These are phyloP conservation scores for Augochlora pura DNA, from an alignment of 1,140 invertebrate genomes.

Conservation along the genomic window DNA sequence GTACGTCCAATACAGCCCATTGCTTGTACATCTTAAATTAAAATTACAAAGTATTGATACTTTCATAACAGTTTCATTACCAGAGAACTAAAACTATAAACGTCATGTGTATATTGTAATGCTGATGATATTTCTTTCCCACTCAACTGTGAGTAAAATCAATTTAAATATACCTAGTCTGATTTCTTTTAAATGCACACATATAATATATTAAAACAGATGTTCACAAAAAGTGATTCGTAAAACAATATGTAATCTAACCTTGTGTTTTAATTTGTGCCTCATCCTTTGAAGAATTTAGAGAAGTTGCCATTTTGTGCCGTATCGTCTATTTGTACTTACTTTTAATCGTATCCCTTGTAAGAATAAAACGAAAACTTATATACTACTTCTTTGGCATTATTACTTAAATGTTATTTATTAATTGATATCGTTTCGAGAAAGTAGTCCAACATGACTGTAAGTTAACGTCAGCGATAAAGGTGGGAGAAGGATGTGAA, in stretches of 20 bases:
- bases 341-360: background rate
- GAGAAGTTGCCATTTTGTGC: constrained; percentile 20
- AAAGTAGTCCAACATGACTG: background rate
- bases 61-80: background rate
- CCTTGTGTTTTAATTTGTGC: constrained; percentile 29
- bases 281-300: constrained; percentile 12
- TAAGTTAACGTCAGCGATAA: too few relatives aligned
- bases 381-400: background rate
- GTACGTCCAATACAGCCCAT: constrained; percentile 74
- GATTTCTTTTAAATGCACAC: background rate
- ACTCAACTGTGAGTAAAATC: background rate
- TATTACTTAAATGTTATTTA: background rate
- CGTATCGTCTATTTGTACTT: background rate
- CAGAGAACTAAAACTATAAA: background rate
- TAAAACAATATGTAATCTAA: constrained; percentile 16
- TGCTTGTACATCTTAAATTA: constrained; percentile 61
- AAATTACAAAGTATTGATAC: background rate
- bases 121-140: background rate
- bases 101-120: background rate
- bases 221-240: background rate
- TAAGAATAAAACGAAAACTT: background rate
- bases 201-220: background rate
- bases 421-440: background rate
- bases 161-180: background rate
- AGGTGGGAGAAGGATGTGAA: too few relatives aligned